A percentile compares a stretch with the other conserved stretches of the same genome.
phyloP scores from a whole-genome alignment of 2,797 vertebrate genomes.

The Poeciliopsis gracilis region DNA sequence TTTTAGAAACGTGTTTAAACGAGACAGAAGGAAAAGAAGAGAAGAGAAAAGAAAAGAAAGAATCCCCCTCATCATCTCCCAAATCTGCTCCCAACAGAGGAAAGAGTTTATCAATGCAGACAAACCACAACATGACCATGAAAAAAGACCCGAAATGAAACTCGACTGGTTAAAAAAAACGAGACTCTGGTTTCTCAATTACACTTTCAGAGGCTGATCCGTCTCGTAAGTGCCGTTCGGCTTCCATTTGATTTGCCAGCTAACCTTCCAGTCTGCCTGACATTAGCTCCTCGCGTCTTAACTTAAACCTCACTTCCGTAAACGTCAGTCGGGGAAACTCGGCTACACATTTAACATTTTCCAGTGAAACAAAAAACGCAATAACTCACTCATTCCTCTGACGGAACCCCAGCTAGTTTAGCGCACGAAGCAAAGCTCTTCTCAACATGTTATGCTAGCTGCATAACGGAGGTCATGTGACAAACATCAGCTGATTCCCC shows the following conservation, averaged over 20 bases:
- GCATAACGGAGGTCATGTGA: conserved; percentile 75
- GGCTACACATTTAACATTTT: not conserved
- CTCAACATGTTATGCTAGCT: conserved; percentile 42
- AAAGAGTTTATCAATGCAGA: not conserved
- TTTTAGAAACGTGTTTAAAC: not conserved
- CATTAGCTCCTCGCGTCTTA: conserved; percentile 33
- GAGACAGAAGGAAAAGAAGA: not conserved
- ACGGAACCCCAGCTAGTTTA: not conserved
- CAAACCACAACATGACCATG: not conserved
- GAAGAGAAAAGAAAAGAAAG: not conserved
- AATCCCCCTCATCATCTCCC: not conserved
- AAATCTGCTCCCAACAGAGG: not conserved
- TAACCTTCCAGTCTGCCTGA: conserved; percentile 38
- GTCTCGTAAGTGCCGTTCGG: not conserved
- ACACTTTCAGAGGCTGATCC: not conserved
- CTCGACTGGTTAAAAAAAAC: not conserved
- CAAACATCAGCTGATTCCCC: conserved; percentile 70
- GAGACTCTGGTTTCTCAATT: not conserved
- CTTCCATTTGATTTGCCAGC: conserved; percentile 30
- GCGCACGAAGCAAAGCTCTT: not conserved
- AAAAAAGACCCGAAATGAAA: not conserved
- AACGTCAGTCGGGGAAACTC: not conserved
- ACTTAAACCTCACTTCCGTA: conserved; percentile 18
- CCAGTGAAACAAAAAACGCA: rapidly evolving
- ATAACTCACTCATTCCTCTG: conserved; percentile 63